These are phyloP conservation scores for Gila robusta DNA, from an alignment of 2,797 vertebrate genomes.

Conservation along the genomic window DNA sequence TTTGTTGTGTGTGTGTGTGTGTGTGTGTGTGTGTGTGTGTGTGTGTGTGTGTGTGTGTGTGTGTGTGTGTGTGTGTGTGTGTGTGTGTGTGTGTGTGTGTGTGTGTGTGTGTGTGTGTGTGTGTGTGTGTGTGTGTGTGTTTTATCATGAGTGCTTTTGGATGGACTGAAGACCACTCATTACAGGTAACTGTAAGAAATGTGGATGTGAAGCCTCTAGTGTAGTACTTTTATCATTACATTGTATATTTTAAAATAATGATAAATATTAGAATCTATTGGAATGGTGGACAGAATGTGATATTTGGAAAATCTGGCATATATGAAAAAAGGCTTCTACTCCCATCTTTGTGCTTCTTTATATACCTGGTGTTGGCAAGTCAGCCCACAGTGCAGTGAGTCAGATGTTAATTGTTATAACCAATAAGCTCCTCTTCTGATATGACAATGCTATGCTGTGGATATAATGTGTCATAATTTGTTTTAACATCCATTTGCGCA, in stretches of 20 bases:
- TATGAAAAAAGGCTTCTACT: constrained; percentile 36
- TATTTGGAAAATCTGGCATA: constrained; percentile 16
- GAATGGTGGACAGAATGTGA: background rate
- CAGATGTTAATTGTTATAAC: constrained; percentile 59
- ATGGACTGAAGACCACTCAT: constrained; percentile 33
- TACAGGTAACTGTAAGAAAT: constrained; percentile 59
- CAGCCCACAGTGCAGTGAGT: constrained; percentile 48
- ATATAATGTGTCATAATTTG: background rate
- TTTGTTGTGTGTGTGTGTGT: background rate
- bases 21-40: too few species aligned
- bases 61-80: too few species aligned
- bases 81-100: too few species aligned
- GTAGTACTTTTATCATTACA: constrained; percentile 38
- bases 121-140: too few species aligned
- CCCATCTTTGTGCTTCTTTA: constrained; percentile 57
- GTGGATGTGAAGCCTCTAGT: constrained; percentile 25
- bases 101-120: too few species aligned
- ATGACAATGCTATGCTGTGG: constrained; percentile 66
- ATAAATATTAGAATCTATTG: background rate
- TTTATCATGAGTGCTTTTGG: constrained; percentile 48
- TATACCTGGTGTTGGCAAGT: constrained; percentile 68
- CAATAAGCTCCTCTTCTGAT: constrained; percentile 70
- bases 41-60: too few species aligned
- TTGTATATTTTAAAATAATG: constrained; percentile 4
- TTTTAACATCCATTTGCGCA: background rate